phyloP scores from a whole-genome alignment of 2,888 invertebrate species.

The Heteropelma amictum region DNA sequence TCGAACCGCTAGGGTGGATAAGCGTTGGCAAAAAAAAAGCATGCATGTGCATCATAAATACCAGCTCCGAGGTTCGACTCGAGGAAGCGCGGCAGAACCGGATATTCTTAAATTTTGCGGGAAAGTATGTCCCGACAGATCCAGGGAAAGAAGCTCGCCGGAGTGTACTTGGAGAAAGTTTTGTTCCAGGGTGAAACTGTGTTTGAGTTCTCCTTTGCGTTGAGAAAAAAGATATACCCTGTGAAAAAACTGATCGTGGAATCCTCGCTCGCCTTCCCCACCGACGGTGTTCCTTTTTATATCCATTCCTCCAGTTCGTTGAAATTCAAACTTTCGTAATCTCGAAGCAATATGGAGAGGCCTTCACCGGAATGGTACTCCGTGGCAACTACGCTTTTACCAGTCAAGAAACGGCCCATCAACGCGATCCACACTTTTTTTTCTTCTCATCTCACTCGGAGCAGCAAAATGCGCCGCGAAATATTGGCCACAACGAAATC shows the following conservation, averaged over 20 bases:
- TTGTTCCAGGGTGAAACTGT: constrained; percentile 32
- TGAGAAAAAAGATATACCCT: constrained; percentile 43
- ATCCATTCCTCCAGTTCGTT: constrained; percentile 49
- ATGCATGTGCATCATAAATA: constrained; percentile 29
- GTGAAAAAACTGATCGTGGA: too few relatives aligned
- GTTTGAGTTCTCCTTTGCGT: constrained; percentile 41
- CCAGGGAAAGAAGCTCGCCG: constrained; percentile 30
- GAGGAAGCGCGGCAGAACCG: neutral
- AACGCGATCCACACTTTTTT: constrained; percentile 1
- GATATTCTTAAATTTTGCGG: constrained; percentile 48
- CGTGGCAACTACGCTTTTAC: constrained; percentile 10
- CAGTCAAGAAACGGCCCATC: neutral
- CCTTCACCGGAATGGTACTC: constrained; percentile 33
- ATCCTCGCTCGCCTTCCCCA: constrained; percentile 31
- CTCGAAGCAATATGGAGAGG: constrained; percentile 44
- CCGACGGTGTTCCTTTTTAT: constrained; percentile 40
- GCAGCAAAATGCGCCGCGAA: neutral
- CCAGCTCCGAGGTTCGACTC: constrained; percentile 18
- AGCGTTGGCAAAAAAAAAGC: constrained; percentile 33
- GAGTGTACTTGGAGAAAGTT: constrained; percentile 43
- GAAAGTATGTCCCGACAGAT: constrained; percentile 51
- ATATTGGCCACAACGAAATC: neutral
- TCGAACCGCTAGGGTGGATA: constrained; percentile 29
- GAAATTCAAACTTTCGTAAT: constrained; percentile 55
- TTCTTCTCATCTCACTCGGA: neutral